Evolutionary conservation across 92 coral and sea anemone genomes (phyloP), one percentile per base, ranked within the genome.

Genomic region (Heliopora coerulea): DNA sequence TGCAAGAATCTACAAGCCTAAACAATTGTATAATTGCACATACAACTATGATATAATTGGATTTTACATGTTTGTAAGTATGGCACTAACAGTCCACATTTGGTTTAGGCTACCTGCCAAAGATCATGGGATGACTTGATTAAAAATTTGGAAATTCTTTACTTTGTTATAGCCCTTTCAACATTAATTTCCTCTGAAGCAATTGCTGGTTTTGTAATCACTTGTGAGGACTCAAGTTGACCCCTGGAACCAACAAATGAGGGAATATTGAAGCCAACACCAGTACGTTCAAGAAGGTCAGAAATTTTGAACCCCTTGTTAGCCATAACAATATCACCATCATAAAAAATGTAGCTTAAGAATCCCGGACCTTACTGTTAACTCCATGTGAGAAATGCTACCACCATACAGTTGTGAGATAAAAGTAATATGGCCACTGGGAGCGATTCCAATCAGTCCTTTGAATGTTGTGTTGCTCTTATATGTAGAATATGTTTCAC

Each of bases 81-180:
- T 34, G 1, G 75, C 85, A 81, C 81, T 62, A 60, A 81, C 75
- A 12, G 80, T 81, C 85, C 81, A 81, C 81, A 81, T 81, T 74
- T 81, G 85, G 49, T 81, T 81, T 0, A 81, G 65, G 31, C 74
- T 74, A 5, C 85, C 81, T 56, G 82, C 39, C 35, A 80, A 80
- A 13, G 74, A 30, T 52, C 74, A 27, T 30, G 85, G 85, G 42
- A 73, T 61, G 14, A 52, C 74, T 32, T 50, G 62, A 54, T 80
- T 62, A 49, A 73, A 62, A 19, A 74, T 68, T 68, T 79, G 83
- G 46, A 54, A 68, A 49, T 33, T 79, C 50, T 79, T 79, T 0
- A 79, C 39, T 59, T 62, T 74, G 67, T 81, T 4, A 49, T 73
- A 20, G 81, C 75, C 54, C 83, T 54, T 54, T 74, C 79, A 2